These are phyloP conservation scores for Bryconaethiops microstoma DNA, from an alignment of 2,797 vertebrate species.

Conservation along the genomic window DNA sequence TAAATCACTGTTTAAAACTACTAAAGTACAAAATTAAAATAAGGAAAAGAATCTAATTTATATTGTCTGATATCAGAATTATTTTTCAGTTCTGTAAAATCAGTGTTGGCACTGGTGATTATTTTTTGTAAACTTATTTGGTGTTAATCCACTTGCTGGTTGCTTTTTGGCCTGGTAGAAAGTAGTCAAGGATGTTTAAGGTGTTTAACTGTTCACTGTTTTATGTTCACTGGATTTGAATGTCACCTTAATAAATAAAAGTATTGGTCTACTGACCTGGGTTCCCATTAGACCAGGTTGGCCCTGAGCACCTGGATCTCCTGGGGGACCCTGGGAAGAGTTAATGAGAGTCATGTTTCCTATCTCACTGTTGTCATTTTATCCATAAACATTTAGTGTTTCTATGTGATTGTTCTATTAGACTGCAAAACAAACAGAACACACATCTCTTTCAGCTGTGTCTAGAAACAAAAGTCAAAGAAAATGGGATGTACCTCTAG, in stretches of 20 bases:
- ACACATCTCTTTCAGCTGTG: not conserved
- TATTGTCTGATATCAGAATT: too few species aligned
- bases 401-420: not conserved
- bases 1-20: too few species aligned
- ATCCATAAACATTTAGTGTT: not conserved
- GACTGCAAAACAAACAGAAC: not conserved
- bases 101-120: too few species aligned
- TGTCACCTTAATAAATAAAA: not conserved
- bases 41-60: too few species aligned
- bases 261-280: slow-evolving; percentile 70
- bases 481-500: slow-evolving; percentile 71
- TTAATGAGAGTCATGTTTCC: not conserved
- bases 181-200: not conserved
- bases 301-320: slow-evolving; percentile 78
- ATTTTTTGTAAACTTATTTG: not conserved
- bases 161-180: not conserved
- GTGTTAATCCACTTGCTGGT: not conserved
- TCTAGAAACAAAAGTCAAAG: not conserved
- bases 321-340: slow-evolving; percentile 68
- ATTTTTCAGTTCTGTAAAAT: too few species aligned
- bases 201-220: too few species aligned
- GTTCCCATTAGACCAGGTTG: slow-evolving; percentile 71
- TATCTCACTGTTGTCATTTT: not conserved
- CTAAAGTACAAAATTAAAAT: too few species aligned
- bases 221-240: not conserved